These are phyloP conservation scores for Pluvialis apricaria DNA, from an alignment of 2,113 vertebrate genomes.

Conservation along the genomic window DNA sequence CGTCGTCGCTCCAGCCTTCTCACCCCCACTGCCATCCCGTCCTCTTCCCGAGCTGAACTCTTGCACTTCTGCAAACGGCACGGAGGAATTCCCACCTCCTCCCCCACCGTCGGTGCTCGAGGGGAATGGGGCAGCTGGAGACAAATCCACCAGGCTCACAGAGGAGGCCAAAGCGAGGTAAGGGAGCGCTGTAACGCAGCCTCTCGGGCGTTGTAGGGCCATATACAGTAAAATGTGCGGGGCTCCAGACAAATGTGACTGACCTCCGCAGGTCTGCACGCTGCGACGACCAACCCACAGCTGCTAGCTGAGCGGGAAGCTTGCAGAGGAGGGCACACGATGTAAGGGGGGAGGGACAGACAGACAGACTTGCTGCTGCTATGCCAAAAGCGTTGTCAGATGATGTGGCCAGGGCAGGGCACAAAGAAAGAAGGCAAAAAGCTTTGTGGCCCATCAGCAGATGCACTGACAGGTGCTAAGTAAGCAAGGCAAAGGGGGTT, in stretches of 20 bases:
- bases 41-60: conserved; percentile 29
- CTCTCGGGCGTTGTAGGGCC: not conserved
- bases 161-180: conserved; percentile 56
- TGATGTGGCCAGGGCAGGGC: not conserved
- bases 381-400: not conserved
- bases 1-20: not conserved
- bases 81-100: conserved; percentile 69
- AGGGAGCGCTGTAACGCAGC: not conserved
- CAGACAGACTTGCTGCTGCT: not conserved
- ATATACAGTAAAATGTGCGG: not conserved
- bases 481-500: not conserved
- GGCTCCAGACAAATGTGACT: not conserved
- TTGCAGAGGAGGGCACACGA: rapidly evolving
- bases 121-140: not conserved
- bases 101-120: not conserved
- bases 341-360: not conserved
- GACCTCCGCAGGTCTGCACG: not conserved
- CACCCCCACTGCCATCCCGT: conserved; percentile 15
- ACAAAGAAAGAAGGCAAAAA: not conserved
- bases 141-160: not conserved
- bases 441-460: not conserved
- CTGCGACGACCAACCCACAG: not conserved
- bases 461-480: not conserved
- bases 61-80: not conserved
- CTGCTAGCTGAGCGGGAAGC: rapidly evolving